These are phyloP conservation scores for Nestor notabilis DNA, from an alignment of 2,113 vertebrate genomes.

Conservation along the genomic window DNA sequence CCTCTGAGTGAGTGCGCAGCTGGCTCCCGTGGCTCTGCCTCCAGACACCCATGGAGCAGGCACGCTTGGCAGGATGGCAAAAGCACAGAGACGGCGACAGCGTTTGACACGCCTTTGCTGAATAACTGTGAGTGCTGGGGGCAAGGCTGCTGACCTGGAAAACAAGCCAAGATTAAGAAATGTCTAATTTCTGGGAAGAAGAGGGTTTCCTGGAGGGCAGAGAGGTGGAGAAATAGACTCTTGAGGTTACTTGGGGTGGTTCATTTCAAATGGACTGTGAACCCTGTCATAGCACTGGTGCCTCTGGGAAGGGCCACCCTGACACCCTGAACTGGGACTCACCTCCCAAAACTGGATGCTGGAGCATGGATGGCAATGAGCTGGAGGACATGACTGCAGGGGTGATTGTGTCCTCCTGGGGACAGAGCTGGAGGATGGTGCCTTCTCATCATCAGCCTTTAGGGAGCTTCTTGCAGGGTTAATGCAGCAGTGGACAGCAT, in stretches of 20 bases:
- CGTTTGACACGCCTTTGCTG: background rate
- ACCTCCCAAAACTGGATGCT: background rate
- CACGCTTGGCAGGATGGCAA: background rate
- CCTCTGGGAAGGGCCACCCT: background rate
- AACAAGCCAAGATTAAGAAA: conserved; percentile 28
- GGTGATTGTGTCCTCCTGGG: background rate
- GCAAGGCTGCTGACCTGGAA: conserved; percentile 27
- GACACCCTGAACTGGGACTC: background rate
- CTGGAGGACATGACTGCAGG: background rate
- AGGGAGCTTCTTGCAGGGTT: background rate
- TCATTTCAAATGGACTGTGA: background rate
- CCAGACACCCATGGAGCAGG: background rate
- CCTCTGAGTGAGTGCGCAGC: background rate
- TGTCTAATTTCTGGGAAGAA: conserved; percentile 6
- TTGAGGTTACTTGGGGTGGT: background rate
- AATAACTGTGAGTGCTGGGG: background rate
- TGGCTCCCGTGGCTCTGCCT: background rate
- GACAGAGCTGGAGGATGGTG: background rate
- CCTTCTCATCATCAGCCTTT: background rate
- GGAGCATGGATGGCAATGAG: background rate
- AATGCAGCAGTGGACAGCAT: background rate
- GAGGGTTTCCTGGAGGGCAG: background rate
- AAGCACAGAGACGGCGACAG: background rate
- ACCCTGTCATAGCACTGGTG: background rate
- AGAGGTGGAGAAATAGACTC: background rate